Evolutionary conservation across 2,888 invertebrate genomes (phyloP).

Genomic region (Apeira syringaria): DNA sequence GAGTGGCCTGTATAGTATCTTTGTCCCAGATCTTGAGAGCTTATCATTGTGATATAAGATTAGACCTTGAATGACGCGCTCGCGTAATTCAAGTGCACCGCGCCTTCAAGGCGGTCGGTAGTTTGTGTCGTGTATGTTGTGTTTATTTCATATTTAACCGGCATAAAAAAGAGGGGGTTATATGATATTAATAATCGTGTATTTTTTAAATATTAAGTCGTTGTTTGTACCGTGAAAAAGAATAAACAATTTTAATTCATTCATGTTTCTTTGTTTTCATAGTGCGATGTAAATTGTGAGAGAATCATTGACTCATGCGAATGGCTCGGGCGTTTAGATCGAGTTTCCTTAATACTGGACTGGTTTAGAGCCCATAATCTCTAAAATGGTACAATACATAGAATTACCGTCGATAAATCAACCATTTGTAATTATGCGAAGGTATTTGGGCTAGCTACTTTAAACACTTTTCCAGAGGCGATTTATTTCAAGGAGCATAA

Average conservation of each 20-base stretch:
- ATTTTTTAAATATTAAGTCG: no score
- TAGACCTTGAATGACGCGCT: slow-evolving; percentile 6
- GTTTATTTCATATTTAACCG: no score
- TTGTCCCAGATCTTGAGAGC: slow-evolving; percentile 25
- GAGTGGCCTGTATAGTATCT: slow-evolving; percentile 17
- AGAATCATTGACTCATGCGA: slow-evolving; percentile 1
- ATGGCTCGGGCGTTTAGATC: background rate
- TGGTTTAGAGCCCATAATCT: slow-evolving; percentile 2
- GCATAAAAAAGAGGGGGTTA: no score
- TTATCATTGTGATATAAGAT: slow-evolving; percentile 21
- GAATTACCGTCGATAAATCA: background rate
- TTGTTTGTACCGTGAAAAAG: no score
- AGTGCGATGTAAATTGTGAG: background rate
- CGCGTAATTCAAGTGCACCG: slow-evolving; percentile 10
- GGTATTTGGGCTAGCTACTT: background rate
- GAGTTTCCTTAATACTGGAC: slow-evolving; percentile 5
- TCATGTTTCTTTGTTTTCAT: no score
- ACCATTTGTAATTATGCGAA: background rate
- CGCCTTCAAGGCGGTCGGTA: background rate
- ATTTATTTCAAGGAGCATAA: no score
- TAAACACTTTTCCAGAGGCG: no score
- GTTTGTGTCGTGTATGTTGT: no score
- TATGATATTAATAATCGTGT: no score
- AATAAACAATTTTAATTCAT: no score
- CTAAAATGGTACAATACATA: background rate